A percentile compares a stretch with the other conserved stretches of the same genome.
phyloP scores from a whole-genome alignment of 2,113 vertebrate genomes.

The Gnathonemus longibarbis region DNA sequence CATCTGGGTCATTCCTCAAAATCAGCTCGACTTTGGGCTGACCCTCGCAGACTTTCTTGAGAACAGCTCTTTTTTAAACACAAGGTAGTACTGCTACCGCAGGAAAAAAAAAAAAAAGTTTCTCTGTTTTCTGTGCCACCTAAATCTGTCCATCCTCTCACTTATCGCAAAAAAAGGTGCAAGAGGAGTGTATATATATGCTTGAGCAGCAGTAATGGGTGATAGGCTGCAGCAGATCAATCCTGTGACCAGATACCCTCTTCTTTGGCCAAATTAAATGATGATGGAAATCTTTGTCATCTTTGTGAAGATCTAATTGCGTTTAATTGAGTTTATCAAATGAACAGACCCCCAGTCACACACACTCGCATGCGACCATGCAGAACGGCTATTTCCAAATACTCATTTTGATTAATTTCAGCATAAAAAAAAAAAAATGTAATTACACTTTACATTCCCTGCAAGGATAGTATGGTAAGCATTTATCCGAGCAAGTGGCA shows the following conservation, averaged over 20 bases:
- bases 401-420: background rate
- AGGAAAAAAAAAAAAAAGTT: background rate
- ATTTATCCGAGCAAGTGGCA: background rate
- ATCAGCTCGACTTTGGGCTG: background rate
- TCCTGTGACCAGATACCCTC: background rate
- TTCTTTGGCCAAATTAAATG: background rate
- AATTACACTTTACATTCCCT: background rate
- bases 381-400: background rate
- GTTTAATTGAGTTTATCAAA: background rate
- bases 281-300: background rate
- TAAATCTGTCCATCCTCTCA: background rate
- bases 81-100: background rate
- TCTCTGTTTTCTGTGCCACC: background rate
- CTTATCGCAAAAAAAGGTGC: background rate
- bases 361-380: background rate
- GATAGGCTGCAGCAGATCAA: background rate
- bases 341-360: background rate
- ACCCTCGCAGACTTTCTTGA: conserved; percentile 2
- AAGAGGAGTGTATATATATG: background rate
- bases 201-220: background rate
- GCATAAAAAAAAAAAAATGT: background rate
- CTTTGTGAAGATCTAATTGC: background rate
- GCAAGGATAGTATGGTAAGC: background rate
- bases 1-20: conserved; percentile 13
- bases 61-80: background rate